phyloP scores from a whole-genome alignment of 2,113 vertebrate genomes.

The Cisticola juncidis region DNA sequence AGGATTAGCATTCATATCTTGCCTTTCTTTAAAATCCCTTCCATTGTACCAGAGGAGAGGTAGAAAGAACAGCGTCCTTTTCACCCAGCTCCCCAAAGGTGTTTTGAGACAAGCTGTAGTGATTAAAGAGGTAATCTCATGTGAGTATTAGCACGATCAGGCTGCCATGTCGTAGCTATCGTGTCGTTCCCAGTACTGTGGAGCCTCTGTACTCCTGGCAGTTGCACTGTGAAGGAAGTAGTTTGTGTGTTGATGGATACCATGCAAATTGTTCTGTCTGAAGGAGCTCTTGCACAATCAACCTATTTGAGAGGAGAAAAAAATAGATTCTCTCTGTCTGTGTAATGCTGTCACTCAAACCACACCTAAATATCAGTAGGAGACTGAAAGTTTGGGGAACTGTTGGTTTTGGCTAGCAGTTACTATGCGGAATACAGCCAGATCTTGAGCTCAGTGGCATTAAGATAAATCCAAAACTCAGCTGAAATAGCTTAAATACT shows the following conservation, averaged over 20 bases:
- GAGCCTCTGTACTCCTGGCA: not conserved
- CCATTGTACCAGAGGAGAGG: not conserved
- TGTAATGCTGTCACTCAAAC: conserved; percentile 23
- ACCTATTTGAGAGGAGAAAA: not conserved
- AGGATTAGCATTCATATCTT: not conserved
- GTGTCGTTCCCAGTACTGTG: not conserved
- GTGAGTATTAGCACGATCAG: not conserved
- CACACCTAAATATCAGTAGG: conserved; percentile 43
- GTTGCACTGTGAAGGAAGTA: conserved; percentile 21
- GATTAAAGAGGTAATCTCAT: not conserved
- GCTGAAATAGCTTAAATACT: not conserved
- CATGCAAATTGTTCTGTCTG: conserved; percentile 49
- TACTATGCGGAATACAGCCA: not conserved
- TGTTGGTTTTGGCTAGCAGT: conserved; percentile 33
- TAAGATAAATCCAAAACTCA: not conserved
- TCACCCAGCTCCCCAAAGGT: not conserved
- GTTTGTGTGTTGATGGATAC: conserved; percentile 45
- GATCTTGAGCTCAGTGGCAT: not conserved
- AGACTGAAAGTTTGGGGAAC: conserved; percentile 33
- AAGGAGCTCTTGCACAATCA: conserved; percentile 46
- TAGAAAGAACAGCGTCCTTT: not conserved
- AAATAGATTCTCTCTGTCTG: conserved; percentile 1
- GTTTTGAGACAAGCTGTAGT: not conserved
- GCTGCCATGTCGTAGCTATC: not conserved
- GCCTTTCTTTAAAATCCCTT: not conserved